phyloP scores from a whole-genome alignment of 2,888 invertebrate genomes.

The Choristoneura rosaceana region DNA sequence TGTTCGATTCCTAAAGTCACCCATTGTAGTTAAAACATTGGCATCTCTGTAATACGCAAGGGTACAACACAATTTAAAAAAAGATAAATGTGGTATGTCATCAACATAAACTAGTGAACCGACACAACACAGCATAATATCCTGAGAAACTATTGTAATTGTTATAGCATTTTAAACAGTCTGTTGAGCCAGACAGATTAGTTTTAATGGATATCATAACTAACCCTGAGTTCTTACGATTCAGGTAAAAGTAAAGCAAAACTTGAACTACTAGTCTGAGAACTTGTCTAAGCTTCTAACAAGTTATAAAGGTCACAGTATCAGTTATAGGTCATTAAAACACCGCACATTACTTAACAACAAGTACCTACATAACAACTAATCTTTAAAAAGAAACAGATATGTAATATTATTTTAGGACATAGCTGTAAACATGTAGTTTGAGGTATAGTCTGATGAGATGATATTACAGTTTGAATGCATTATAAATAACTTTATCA shows the following conservation, averaged over 20 bases:
- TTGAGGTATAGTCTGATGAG: no score
- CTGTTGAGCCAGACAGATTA: constrained; percentile 20
- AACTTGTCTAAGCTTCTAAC: not conserved
- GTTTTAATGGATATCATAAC: constrained; percentile 24
- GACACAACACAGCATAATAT: not conserved
- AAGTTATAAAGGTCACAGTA: constrained; percentile 7
- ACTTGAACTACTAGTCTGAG: constrained; percentile 2
- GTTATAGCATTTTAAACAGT: constrained; percentile 16
- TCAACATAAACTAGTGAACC: not conserved
- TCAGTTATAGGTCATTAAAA: constrained; percentile 5
- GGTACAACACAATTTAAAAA: not conserved
- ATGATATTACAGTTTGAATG: not conserved
- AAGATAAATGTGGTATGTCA: not conserved
- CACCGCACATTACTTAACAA: not conserved
- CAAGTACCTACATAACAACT: not conserved
- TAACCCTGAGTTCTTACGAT: constrained; percentile 22
- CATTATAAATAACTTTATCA: not conserved
- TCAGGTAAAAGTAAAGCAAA: constrained; percentile 3
- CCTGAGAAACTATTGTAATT: constrained; percentile 3
- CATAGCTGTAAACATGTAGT: not conserved
- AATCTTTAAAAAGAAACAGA: not conserved
- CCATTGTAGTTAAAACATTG: not conserved
- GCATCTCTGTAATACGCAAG: not conserved
- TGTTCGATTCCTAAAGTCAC: constrained; percentile 7
- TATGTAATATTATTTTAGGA: not conserved